Percentiles rank a stretch among this genome's conserved stretches.
These are phyloP conservation scores for Cryptus viduatorius DNA, from an alignment of 2,888 invertebrate genomes.

Conservation along the genomic window DNA sequence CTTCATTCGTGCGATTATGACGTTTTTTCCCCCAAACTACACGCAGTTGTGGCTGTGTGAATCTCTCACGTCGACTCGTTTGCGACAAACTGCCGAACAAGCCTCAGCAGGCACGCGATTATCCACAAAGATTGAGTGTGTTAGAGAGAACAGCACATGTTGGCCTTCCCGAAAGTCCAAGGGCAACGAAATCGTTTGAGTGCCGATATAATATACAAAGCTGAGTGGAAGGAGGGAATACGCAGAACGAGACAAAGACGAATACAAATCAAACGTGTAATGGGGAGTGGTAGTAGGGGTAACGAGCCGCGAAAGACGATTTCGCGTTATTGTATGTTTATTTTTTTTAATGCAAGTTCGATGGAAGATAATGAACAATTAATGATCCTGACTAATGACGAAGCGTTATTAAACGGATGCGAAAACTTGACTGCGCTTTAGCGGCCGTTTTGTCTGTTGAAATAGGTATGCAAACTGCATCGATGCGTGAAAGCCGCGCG, in stretches of 20 bases:
- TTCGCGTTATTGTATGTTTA: slow-evolving; percentile 6
- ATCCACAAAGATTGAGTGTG: neutral
- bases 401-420: no score
- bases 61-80: no score
- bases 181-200: slow-evolving; percentile 16
- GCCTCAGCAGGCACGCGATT: no score
- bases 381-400: no score
- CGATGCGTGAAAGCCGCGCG: no score
- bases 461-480: no score
- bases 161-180: slow-evolving; percentile 52
- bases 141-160: neutral
- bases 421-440: no score
- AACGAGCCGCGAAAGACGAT: neutral
- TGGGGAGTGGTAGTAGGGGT: neutral
- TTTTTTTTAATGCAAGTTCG: neutral
- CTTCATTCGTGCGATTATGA: neutral
- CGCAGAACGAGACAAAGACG: neutral
- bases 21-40: neutral
- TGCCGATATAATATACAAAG: neutral
- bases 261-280: neutral
- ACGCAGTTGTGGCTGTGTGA: no score
- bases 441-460: no score
- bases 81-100: no score
- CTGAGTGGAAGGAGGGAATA: slow-evolving; percentile 15
- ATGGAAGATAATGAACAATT: neutral